phyloP scores from a whole-genome alignment of 2,888 invertebrate genomes.

The Perizoma flavofasciatum region DNA sequence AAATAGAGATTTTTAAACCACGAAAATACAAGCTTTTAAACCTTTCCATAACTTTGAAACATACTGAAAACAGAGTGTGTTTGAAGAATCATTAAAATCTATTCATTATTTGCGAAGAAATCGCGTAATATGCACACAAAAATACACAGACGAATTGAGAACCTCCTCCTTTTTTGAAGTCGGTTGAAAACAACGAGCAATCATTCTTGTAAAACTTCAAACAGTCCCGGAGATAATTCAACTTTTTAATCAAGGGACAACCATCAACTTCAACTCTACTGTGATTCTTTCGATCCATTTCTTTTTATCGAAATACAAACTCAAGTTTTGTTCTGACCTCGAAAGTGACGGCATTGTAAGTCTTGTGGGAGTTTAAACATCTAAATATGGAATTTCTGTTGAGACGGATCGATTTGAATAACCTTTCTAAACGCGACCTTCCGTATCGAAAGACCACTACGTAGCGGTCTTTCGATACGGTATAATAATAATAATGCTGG shows the following conservation, averaged over 20 bases:
- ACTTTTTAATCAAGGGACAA: conserved; percentile 37
- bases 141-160: too few relatives aligned
- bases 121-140: too few relatives aligned
- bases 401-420: conserved; percentile 14
- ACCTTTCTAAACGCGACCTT: conserved; percentile 1
- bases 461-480: too few relatives aligned
- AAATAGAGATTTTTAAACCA: conserved; percentile 3
- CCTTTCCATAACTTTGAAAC: neutral
- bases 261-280: conserved; percentile 4
- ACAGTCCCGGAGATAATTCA: conserved; percentile 28
- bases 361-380: conserved; percentile 11
- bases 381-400: conserved; percentile 9
- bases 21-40: neutral
- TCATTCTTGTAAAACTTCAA: conserved; percentile 6
- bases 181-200: neutral
- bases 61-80: neutral
- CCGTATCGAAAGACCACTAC: too few relatives aligned
- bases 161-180: too few relatives aligned
- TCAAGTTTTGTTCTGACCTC: conserved; percentile 15
- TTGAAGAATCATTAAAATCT: neutral
- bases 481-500: too few relatives aligned
- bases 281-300: conserved; percentile 2
- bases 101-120: neutral
- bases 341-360: conserved; percentile 7
- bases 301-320: conserved; percentile 15